Evolutionary conservation across 2,113 vertebrate species (phyloP).

Genomic region (Bothrops jararaca): DNA sequence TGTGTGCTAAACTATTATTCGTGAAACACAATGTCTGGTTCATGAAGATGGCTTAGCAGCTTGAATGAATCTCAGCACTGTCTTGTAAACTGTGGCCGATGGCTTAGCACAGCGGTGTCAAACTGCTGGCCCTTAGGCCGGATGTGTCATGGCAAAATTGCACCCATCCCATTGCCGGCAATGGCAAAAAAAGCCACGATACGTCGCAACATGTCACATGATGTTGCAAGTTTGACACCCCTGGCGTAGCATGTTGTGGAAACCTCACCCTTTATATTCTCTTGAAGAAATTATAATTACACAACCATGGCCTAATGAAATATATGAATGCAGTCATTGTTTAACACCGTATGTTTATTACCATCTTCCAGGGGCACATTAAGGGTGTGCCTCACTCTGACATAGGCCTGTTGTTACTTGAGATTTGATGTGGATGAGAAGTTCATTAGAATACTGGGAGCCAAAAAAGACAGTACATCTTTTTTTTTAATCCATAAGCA

Average conservation of each 20-base stretch:
- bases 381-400: slow-evolving; percentile 3
- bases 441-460: not conserved
- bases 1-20: not conserved
- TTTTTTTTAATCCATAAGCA: not conserved
- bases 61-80: not conserved
- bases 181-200: too few species aligned
- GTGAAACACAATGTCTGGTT: not conserved
- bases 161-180: too few species aligned
- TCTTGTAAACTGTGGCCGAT: not conserved
- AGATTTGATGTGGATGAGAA: not conserved
- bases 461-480: not conserved
- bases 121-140: too few species aligned
- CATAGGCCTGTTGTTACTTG: not conserved
- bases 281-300: not conserved
- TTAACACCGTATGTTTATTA: not conserved
- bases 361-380: not conserved
- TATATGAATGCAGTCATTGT: not conserved
- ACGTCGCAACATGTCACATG: too few species aligned
- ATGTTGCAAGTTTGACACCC: too few species aligned
- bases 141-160: too few species aligned
- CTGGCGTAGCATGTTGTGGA: not conserved
- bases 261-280: not conserved
- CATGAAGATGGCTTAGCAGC: not conserved
- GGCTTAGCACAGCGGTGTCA: not conserved
- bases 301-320: not conserved